Evolutionary conservation across 1,140 invertebrate genomes (phyloP).

Genomic region (Planococcus citri): DNA sequence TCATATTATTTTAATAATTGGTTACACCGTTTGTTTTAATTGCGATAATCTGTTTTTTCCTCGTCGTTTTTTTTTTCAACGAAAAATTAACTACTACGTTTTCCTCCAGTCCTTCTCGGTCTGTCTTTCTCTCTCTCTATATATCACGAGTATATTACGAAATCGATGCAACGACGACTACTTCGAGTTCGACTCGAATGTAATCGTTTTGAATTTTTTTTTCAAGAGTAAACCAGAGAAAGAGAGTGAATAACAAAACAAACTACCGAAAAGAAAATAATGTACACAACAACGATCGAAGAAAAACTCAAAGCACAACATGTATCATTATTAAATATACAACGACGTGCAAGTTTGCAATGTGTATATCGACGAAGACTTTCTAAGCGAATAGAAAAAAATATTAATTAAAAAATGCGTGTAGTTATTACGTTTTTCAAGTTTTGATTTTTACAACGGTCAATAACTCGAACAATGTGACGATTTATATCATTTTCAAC

Average conservation of each 20-base stretch:
- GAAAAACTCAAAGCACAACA: no score
- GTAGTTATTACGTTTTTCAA: no score
- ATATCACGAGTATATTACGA: no score
- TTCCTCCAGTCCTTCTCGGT: neutral
- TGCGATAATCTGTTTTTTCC: slow-evolving; percentile 20
- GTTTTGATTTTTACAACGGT: no score
- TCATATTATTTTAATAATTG: slow-evolving; percentile 19
- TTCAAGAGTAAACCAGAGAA: neutral
- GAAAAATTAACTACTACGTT: slow-evolving; percentile 14
- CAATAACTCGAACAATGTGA: no score
- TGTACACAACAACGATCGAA: neutral
- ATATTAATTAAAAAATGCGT: no score
- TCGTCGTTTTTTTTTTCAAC: neutral
- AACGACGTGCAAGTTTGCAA: no score
- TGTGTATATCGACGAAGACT: no score
- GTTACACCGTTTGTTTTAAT: slow-evolving; percentile 14
- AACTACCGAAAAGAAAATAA: neutral
- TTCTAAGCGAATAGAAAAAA: no score
- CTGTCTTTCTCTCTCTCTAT: no score
- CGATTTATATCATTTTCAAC: no score
- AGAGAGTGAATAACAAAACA: neutral
- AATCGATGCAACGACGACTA: neutral
- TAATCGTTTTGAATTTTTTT: neutral
- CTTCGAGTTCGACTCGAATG: neutral
- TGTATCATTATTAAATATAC: no score